A percentile compares a stretch with the other conserved stretches of the same genome.
Conservation (phyloP, 2,797 vertebrate species). For the Rallus crepitans region DNA sequence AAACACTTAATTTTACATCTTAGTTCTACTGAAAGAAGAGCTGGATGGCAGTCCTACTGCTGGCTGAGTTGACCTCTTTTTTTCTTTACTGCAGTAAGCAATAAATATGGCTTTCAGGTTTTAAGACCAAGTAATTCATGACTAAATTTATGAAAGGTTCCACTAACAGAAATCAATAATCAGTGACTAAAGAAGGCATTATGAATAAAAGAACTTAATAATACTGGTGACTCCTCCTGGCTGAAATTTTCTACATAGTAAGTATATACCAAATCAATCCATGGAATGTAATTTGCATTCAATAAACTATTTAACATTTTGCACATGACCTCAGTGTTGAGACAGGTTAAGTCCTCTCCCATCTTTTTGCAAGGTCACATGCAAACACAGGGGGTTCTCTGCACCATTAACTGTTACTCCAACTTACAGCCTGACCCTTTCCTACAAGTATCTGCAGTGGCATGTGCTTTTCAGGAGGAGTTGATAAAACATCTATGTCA, state of each 20-base stretch:
- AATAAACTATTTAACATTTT: conserved; percentile 4
- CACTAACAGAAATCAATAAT: conserved; percentile 26
- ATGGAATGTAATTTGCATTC: neutral
- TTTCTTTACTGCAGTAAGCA: neutral
- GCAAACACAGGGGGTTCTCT: neutral
- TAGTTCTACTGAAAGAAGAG: neutral
- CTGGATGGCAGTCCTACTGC: neutral
- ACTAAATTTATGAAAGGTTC: neutral
- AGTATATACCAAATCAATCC: neutral
- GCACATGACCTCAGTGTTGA: neutral
- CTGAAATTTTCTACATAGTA: neutral
- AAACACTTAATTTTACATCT: neutral
- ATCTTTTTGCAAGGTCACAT: neutral
- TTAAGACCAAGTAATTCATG: conserved; percentile 16
- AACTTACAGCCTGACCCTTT: neutral
- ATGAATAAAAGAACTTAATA: conserved; percentile 17
- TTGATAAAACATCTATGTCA: neutral
- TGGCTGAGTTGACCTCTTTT: neutral
- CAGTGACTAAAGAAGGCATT: neutral
- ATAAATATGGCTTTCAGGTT: neutral
- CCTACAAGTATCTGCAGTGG: neutral
- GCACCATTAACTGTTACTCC: neutral
- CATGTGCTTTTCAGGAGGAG: neutral
- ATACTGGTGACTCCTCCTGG: neutral
- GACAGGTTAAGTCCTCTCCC: neutral